Evolutionary conservation across 2,113 vertebrate genomes (phyloP), one percentile per base, ranked within the genome.

Genomic region (Stigmatopora nigra): DNA sequence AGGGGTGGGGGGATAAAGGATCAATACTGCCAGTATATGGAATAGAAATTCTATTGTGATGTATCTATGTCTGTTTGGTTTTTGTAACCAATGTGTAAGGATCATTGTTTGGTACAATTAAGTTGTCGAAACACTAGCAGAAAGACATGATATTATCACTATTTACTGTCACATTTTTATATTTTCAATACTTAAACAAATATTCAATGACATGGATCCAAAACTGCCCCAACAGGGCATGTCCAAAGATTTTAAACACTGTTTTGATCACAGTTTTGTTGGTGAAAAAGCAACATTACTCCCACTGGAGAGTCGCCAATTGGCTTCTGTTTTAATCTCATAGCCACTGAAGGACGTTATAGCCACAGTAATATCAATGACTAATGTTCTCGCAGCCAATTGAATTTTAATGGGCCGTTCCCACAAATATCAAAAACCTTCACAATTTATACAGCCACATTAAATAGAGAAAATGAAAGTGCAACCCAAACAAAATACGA

Each of bases 401-500:
- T 61, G 59, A 53, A 61, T 80, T 76, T 74, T 13, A 3, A 25
- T 46, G 46, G 53, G 13, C 16, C 59, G 61, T 72, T 75, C 3
- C 64, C 53, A 22, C 17, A 2, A 57, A 49, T 60, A 67, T 77
- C 48, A 66, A 68, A 56, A 70, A 70, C 63, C 31, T 49, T 69
- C 62, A 41, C 15, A 63, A 71, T 85, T 82, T 78, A 73, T 75
- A 70, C 62, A 65, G 46, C 36, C 7, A 75, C 72, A 71, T 70
- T 80, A 77, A 71, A 48, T 41, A 20, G 48, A 31, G 65, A 65
- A 64, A 78, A 78, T 73, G 22, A 79, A 83, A 73, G 63, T 78
- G 68, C 84, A 65, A 63, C 60, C 57, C 71, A 51, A 75, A 73
- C 64, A 72, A 84, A 77, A 45, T 76, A 71, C 60, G 62, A 70